These are phyloP conservation scores for Emydocephalus ijimae DNA, from an alignment of 2,113 vertebrate species.

Conservation along the genomic window DNA sequence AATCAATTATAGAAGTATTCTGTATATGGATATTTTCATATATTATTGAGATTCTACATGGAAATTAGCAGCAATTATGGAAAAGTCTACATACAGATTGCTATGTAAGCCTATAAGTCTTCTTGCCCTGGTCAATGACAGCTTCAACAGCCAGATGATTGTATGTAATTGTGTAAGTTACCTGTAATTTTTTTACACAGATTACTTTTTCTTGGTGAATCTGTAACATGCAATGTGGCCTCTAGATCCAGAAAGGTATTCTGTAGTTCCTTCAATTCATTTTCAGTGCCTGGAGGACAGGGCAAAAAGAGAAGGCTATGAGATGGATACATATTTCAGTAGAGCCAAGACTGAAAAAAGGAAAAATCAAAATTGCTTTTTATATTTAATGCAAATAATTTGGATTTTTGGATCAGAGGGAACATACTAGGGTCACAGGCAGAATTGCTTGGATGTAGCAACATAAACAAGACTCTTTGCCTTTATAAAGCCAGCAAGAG, in stretches of 20 bases:
- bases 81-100: background rate
- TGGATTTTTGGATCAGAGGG: background rate
- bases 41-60: background rate
- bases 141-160: background rate
- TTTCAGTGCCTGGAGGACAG: background rate
- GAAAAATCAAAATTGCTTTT: background rate
- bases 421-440: background rate
- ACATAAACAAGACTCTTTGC: background rate
- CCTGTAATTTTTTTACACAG: background rate
- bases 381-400: background rate
- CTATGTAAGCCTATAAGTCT: background rate
- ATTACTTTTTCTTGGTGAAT: background rate
- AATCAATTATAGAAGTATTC: background rate
- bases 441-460: background rate
- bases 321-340: background rate
- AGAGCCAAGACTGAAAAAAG: background rate
- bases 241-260: background rate
- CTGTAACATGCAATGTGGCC: background rate
- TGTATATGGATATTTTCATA: background rate
- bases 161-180: background rate
- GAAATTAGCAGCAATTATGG: background rate
- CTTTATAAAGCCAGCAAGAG: background rate
- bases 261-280: background rate
- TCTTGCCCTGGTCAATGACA: background rate
- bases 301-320: background rate